Evolutionary conservation across 2,113 vertebrate genomes (phyloP).

Genomic region (Tichodroma muraria): DNA sequence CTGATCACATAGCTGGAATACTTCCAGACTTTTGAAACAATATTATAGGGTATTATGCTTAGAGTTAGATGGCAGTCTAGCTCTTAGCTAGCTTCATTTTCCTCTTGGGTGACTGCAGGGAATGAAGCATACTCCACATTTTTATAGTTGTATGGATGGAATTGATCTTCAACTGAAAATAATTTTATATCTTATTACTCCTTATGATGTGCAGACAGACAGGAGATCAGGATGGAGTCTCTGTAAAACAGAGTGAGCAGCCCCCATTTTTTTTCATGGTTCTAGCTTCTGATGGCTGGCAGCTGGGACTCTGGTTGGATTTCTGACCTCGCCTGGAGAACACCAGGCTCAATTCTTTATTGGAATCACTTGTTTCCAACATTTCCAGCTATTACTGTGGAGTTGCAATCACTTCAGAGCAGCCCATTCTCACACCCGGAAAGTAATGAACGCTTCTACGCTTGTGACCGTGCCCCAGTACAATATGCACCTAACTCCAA

Average conservation of each 20-base stretch:
- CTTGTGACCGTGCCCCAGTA: neutral
- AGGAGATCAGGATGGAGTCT: neutral
- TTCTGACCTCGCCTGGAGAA: neutral
- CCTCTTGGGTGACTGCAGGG: neutral
- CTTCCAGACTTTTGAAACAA: neutral
- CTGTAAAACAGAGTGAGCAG: neutral
- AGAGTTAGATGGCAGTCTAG: slow-evolving; percentile 23
- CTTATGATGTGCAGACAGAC: neutral
- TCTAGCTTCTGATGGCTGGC: neutral
- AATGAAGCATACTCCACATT: neutral
- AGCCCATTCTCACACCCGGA: neutral
- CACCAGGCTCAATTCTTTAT: neutral
- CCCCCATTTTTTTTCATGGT: neutral
- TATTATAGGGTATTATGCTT: neutral
- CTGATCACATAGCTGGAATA: neutral
- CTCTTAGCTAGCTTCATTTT: neutral
- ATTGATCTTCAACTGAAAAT: neutral
- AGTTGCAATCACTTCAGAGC: neutral
- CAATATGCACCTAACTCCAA: neutral
- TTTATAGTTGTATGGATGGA: neutral
- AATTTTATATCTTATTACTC: neutral
- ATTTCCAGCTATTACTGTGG: neutral
- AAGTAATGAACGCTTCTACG: neutral
- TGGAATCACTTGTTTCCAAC: neutral
- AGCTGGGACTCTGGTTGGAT: neutral